A percentile compares a stretch with the other conserved stretches of the same genome.
These are phyloP conservation scores for Promerops cafer DNA, from an alignment of 2,113 vertebrate genomes.

Conservation along the genomic window DNA sequence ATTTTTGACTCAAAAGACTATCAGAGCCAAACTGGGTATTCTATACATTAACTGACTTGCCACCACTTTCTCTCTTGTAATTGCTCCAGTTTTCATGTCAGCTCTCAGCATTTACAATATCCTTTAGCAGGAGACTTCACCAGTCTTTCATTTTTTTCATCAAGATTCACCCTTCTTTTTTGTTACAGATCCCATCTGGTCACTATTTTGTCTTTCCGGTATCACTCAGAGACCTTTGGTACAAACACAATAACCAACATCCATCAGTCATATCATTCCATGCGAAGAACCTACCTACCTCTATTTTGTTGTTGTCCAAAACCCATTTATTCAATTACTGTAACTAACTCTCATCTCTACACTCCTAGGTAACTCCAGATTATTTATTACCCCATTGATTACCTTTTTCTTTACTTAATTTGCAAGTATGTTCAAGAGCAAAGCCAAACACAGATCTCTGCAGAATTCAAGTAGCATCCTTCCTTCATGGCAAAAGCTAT, in stretches of 20 bases:
- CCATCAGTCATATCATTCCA: background rate
- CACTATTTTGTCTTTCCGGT: background rate
- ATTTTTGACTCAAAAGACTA: background rate
- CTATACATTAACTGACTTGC: background rate
- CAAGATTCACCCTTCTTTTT: background rate
- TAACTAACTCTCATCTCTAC: background rate
- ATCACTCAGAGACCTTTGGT: background rate
- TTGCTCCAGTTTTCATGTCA: background rate
- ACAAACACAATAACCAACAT: rapidly evolving
- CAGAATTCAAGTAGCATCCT: background rate
- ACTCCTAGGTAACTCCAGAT: background rate
- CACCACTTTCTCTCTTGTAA: background rate
- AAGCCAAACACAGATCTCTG: background rate
- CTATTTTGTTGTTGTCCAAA: background rate
- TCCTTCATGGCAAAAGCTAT: background rate
- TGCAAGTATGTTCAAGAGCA: background rate
- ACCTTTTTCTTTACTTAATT: background rate
- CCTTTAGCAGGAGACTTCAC: background rate
- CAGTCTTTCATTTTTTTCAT: background rate
- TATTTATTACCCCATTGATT: background rate
- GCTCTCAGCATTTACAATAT: background rate
- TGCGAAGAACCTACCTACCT: background rate
- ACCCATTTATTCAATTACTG: background rate
- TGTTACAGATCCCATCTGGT: background rate
- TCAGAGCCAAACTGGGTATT: background rate